Conservation (phyloP, 2,113 vertebrate species). For the Ploceus nigricollis region DNA sequence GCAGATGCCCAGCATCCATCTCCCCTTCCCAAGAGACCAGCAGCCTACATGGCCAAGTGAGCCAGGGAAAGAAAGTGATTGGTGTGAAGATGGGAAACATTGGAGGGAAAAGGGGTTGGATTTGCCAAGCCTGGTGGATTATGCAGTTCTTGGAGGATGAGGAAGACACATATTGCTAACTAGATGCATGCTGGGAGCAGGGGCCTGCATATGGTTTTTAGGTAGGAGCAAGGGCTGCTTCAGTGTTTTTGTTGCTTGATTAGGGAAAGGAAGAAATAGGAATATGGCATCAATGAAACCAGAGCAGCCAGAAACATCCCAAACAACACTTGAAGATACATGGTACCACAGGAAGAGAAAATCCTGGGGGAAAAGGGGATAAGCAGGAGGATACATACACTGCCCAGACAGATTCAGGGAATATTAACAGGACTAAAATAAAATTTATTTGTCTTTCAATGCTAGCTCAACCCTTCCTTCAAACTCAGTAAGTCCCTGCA, state of each 20-base stretch:
- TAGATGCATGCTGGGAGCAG: background rate
- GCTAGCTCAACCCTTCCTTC: background rate
- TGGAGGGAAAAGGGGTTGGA: background rate
- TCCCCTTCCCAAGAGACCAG: background rate
- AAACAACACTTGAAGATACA: background rate
- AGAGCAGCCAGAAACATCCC: background rate
- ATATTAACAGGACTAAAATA: background rate
- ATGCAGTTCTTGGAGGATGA: background rate
- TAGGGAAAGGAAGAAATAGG: background rate
- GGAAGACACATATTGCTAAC: background rate
- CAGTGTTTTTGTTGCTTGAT: background rate
- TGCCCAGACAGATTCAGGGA: background rate
- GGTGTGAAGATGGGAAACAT: background rate
- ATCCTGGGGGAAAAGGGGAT: background rate
- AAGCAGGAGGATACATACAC: background rate
- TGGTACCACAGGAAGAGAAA: background rate
- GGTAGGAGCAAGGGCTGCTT: background rate
- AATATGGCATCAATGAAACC: background rate
- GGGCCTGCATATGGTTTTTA: background rate
- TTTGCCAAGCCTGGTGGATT: conserved; percentile 26
- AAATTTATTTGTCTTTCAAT: background rate
- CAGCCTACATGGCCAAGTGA: background rate
- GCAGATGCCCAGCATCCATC: conserved; percentile 17
- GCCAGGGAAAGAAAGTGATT: background rate
- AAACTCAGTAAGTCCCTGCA: background rate